Evolutionary conservation across 2,113 vertebrate species (phyloP), one percentile per base, ranked within the genome.

Genomic region (Pseudopipra pipra): DNA sequence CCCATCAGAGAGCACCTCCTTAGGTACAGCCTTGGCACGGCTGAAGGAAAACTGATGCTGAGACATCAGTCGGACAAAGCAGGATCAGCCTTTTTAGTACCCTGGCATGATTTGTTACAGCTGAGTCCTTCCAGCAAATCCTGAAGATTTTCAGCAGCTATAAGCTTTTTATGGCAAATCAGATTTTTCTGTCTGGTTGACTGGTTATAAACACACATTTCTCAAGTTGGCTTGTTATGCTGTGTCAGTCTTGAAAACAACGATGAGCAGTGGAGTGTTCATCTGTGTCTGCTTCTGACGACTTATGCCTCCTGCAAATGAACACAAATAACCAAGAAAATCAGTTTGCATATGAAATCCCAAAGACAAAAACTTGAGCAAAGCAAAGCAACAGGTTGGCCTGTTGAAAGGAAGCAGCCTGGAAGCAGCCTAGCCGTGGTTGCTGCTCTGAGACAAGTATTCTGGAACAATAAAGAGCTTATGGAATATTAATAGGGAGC

Each of bases 101-200:
- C 61, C 33, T 89, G 94, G 61, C 39, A 44, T 75, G 89, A 94
- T 68, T 95, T 93, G 67, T 83, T 92, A 63, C 56, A 77, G 76
- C 76, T 52, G 70, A 90, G 43, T 87, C 86, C 61, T 93, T 78
- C 84, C 81, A 95, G 81, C n/a, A 95, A 95, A 95, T 94, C 94
- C 95, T 79, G 47, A 85, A 95, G 93, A 81, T 87, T 95, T 94
- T 91, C 91, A 89, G 70, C 87, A 92, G 66, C 87, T 91, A 33
- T 87, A 89, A 95, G 74, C 81, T 79, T 97, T 93, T 95, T 95
- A 94, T 44, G 85, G 62, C 77, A 96, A 93, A 95, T 95, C 94
- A 95, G 87, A 92, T 95, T 87, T 96, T 91, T 93, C 91, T 84
- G 44, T 95, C 93, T 95, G 91, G 43, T 73, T 89, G 94, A 58